Percentiles rank a stretch among this genome's conserved stretches.
Evolutionary conservation across 2,113 vertebrate species (phyloP).

Genomic region (Macrotis lagotis): DNA sequence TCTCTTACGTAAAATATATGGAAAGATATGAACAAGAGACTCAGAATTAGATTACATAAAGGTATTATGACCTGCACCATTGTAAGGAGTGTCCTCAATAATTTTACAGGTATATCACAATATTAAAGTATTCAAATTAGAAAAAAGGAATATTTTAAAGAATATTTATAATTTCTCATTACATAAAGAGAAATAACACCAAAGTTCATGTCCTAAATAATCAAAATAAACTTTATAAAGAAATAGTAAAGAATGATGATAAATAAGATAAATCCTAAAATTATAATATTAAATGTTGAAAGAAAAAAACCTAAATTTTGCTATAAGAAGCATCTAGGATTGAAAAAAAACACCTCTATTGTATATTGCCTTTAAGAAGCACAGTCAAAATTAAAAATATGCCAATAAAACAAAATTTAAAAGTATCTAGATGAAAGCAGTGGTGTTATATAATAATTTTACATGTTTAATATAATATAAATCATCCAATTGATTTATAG

Average conservation of each 20-base stretch:
- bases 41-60: background rate
- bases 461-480: background rate
- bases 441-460: background rate
- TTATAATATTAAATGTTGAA: background rate
- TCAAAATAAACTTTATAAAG: background rate
- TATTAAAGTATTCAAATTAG: background rate
- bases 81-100: background rate
- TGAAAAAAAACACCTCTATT: no score
- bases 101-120: background rate
- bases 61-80: background rate
- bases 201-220: background rate
- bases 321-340: background rate
- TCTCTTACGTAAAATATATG: background rate
- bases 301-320: background rate
- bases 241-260: background rate
- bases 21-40: background rate
- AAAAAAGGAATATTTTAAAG: background rate
- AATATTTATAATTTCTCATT: background rate
- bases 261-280: background rate
- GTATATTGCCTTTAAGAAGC: background rate
- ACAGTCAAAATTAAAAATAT: background rate
- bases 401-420: background rate
- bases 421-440: background rate
- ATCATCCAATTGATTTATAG: background rate
- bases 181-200: background rate